Percentiles rank a stretch among this genome's conserved stretches.
Conservation (phyloP, 2,113 vertebrate species). For the Anhinga rufa region DNA sequence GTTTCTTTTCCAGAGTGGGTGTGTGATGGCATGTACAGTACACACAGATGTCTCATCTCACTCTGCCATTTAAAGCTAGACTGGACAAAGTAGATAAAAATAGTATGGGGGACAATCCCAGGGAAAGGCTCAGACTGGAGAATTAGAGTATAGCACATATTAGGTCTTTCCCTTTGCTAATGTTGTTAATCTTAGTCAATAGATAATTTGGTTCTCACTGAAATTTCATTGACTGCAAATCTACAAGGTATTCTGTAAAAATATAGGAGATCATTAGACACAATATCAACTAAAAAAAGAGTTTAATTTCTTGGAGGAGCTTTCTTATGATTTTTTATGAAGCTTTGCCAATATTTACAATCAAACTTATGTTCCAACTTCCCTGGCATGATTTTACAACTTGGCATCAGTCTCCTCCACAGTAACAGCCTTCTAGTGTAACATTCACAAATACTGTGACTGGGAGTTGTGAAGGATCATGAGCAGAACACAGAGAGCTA, state of each 20-base stretch:
- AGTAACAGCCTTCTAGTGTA: not conserved
- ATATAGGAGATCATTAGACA: not conserved
- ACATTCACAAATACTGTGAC: not conserved
- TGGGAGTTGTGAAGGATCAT: not conserved
- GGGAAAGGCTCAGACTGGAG: not conserved
- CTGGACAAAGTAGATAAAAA: not conserved
- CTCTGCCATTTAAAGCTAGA: not conserved
- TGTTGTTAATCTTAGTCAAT: not conserved
- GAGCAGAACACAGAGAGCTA: not conserved
- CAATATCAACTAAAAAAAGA: not conserved
- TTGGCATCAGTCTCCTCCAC: not conserved
- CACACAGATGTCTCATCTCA: not conserved
- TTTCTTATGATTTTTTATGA: conserved; percentile 4
- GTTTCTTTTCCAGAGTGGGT: not conserved
- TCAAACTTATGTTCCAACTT: conserved; percentile 27
- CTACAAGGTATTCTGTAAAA: not conserved
- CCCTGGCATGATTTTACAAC: not conserved
- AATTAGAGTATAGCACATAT: not conserved
- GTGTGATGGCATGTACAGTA: not conserved
- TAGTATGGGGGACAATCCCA: not conserved
- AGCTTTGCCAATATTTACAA: conserved; percentile 56
- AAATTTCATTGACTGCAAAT: conserved; percentile 11
- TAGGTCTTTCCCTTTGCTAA: not conserved
- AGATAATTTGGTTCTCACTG: not conserved
- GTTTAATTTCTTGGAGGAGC: not conserved